Evolutionary conservation across 2,888 invertebrate genomes (phyloP), one percentile per base, ranked within the genome.

Genomic region (Formica aserva): DNA sequence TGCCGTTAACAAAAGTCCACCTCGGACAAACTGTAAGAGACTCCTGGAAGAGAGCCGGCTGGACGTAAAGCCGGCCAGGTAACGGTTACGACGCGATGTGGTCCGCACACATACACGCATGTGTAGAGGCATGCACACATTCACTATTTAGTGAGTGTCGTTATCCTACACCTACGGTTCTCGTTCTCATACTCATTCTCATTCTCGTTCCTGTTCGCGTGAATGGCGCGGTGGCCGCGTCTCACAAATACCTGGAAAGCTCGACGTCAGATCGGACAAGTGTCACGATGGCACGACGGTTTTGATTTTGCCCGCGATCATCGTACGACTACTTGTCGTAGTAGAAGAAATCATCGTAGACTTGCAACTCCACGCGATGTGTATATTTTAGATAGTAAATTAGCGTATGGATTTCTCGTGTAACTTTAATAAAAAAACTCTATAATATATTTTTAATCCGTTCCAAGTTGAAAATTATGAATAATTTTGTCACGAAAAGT

Each of bases 51-150:
- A 92, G 87, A 83, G 85, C 35, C 82, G 82, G 72, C 84, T 83
- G 87, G 85, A 89, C 90, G 87, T 91, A 93, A 93, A 93, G 92
- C 93, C 93, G 93, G 93, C 93, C 93, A 93, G 88, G 86, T 93
- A 93, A 93, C 93, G 93, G 93, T 93, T 91, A 89, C 87, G 72
- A 60, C 48, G 83, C 57, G 29, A 69, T 81, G 80, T 81, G 71
- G 71, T 71, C 41, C 71, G 45, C 83, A 89, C 88, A 26, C 18
- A 3, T 45, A 71, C 74, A 74, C 81, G 76, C 38, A 74, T 66
- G 82, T n/a, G 74, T 87, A 76, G 75, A 67, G 85, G 83, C 65
- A 15, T 32, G 11, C 18, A 65, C 35, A 52, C 48, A 13, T 35
- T 65, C 67, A 9, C 22, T 29, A 32, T 41, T 83, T 67, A 29